Evolutionary conservation across 1,140 invertebrate genomes (phyloP).

Genomic region (Leptinotarsa undecemlineata): DNA sequence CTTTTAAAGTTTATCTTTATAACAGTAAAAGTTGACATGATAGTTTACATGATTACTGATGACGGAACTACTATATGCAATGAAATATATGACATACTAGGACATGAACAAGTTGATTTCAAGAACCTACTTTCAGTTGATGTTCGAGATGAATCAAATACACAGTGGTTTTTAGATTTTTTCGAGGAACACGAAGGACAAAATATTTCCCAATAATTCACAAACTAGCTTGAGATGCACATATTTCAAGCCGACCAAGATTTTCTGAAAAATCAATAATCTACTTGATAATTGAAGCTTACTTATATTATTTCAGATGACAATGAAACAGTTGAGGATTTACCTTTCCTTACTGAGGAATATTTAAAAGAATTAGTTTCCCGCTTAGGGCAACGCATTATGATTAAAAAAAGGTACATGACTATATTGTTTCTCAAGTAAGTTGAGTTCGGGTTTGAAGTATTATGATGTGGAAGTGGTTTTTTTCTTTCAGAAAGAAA

Average conservation of each 20-base stretch:
- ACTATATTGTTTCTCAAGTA: conserved; percentile 14
- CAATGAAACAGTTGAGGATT: conserved; percentile 9
- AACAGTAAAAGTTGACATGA: neutral
- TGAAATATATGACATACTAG: neutral
- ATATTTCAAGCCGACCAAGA: neutral
- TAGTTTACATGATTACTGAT: neutral
- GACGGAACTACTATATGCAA: neutral
- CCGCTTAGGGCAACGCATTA: neutral
- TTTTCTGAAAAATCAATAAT: conserved; percentile 5
- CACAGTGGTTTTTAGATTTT: neutral
- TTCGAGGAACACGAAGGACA: neutral
- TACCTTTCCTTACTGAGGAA: conserved; percentile 11
- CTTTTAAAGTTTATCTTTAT: too few species aligned
- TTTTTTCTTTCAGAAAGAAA: conserved; percentile 18
- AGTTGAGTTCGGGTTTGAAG: neutral
- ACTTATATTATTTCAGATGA: conserved; percentile 1
- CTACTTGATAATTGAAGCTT: too few species aligned
- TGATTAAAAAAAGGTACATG: conserved; percentile 6
- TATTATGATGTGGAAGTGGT: conserved; percentile 1
- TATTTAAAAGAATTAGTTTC: conserved; percentile 11
- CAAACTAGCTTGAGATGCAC: neutral
- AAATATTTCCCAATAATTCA: neutral
- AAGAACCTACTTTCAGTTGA: neutral
- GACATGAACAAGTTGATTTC: neutral
- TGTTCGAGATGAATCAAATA: neutral